A percentile compares a stretch with the other conserved stretches of the same genome.
Evolutionary conservation across 2,888 invertebrate genomes (phyloP).

Genomic region (Drosophila sordidula): DNA sequence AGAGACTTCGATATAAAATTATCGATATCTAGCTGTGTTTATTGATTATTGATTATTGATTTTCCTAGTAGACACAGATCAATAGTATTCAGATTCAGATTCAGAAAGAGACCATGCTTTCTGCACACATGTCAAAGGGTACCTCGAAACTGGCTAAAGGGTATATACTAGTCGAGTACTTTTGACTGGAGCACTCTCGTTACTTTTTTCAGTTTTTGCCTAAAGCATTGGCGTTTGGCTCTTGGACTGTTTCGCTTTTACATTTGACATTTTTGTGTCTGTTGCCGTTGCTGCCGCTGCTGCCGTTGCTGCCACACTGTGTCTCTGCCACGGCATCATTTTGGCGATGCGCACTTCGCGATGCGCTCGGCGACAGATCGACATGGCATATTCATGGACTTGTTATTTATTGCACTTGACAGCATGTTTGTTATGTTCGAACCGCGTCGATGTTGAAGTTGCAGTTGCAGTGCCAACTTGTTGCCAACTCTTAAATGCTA

Average conservation of each 20-base stretch:
- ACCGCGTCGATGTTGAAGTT: slow-evolving; percentile 7
- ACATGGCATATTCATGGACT: slow-evolving; percentile 52
- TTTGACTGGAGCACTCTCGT: background rate
- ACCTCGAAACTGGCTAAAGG: background rate
- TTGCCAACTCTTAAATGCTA: slow-evolving; percentile 68
- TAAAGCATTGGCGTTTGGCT: slow-evolving; percentile 42
- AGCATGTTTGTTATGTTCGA: slow-evolving; percentile 56
- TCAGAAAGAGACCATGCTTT: too few relatives aligned
- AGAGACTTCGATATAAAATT: too few relatives aligned
- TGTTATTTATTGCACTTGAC: slow-evolving; percentile 73
- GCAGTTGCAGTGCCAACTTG: slow-evolving; percentile 19
- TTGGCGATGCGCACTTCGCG: slow-evolving; percentile 27
- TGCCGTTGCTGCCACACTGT: slow-evolving; percentile 8
- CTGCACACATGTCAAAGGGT: too few relatives aligned
- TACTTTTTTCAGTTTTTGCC: slow-evolving; percentile 27
- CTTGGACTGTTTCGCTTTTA: slow-evolving; percentile 60
- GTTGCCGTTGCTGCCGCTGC: slow-evolving; percentile 25
- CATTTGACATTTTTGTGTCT: slow-evolving; percentile 76
- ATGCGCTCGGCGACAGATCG: slow-evolving; percentile 44
- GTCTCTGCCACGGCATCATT: slow-evolving; percentile 34
- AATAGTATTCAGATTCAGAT: too few relatives aligned
- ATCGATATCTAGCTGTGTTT: too few relatives aligned
- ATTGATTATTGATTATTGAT: too few relatives aligned
- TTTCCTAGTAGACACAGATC: too few relatives aligned
- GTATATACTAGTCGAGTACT: background rate